Evolutionary conservation across 2,888 invertebrate species (phyloP).

Genomic region (Leptinotarsa peninsularis): DNA sequence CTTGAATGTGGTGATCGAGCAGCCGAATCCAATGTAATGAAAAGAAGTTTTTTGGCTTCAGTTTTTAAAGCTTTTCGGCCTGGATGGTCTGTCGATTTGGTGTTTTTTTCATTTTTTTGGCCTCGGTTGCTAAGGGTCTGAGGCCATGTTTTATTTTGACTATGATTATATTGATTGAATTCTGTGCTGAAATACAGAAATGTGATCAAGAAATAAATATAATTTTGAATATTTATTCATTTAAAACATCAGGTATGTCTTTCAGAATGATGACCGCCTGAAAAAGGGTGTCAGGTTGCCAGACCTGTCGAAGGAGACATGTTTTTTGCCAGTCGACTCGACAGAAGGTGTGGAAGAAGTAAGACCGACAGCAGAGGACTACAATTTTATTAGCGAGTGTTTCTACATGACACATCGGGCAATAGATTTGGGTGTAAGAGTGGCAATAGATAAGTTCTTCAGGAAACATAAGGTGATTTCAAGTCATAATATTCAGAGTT

Average conservation of each 20-base stretch:
- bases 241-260: slow-evolving; percentile 29
- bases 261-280: slow-evolving; percentile 71
- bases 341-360: slow-evolving; percentile 68
- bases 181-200: not conserved
- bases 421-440: slow-evolving; percentile 81
- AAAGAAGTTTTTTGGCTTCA: too few relatives aligned
- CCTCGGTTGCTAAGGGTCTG: too few relatives aligned
- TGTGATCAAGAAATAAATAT: not conserved
- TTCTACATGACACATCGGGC: slow-evolving; percentile 92
- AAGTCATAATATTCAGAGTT: too few relatives aligned
- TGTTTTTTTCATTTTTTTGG: too few relatives aligned
- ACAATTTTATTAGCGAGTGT: slow-evolving; percentile 89
- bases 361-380: slow-evolving; percentile 71
- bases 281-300: slow-evolving; percentile 74
- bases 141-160: too few relatives aligned
- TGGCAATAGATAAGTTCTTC: slow-evolving; percentile 76
- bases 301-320: slow-evolving; percentile 81
- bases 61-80: too few relatives aligned
- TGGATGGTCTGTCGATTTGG: too few relatives aligned
- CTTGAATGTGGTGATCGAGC: too few relatives aligned
- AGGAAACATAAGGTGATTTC: slow-evolving; percentile 71
- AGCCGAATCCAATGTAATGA: too few relatives aligned
- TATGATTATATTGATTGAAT: too few relatives aligned
- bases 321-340: slow-evolving; percentile 78
- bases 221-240: not conserved